Evolutionary conservation across 35 echinoderm and acorn worm genomes (phyloP), one percentile per base, ranked within the genome.

Genomic region (Antedon bifida): DNA sequence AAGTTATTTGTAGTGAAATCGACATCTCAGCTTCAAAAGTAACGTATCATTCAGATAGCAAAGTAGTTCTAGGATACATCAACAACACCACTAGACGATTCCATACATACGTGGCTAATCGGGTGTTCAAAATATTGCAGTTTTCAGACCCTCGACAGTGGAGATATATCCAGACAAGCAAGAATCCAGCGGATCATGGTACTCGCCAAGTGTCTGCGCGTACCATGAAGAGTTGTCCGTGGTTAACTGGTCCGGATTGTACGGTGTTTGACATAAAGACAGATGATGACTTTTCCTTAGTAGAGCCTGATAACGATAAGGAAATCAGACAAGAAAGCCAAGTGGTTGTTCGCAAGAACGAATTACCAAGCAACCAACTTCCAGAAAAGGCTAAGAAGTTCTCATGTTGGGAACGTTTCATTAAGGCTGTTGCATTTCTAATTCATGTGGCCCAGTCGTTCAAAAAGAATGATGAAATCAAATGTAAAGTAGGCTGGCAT

Each of bases 261-360:
- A 16, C 51, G 3, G 51, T 64, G 23, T 64, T 64, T 21, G 26
- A 64, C 51, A 64, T 21, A 64, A 21, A 21, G 3, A 2, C 38
- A 74, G 23, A 26, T 73, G n/a, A n/a, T n/a, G 39, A 83, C 3
- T 83, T 83, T 51, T 45, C 82, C 5, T 34, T 83, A 32, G 51
- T 83, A 74, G 51, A 33, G 30, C 39, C 82, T 30, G 42, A 73
- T 29, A 14, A 83, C 21, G 82, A 83, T 32, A 73, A 31, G 19
- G 82, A 83, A 33, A 83, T 83, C 26, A 83, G 51, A 51, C 82
- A 51, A 11, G 82, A 83, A 16, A 32, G 30, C 23, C 23, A 83
- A 73, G 0, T 83, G 5, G 23, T 30, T 2, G 82, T 64, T 8
- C 51, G 10, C 9, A 64, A 64, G 9, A 8, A 19, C 51, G 51